These are phyloP conservation scores for Stomorhina lunata DNA, from an alignment of 2,888 invertebrate species.

Conservation along the genomic window DNA sequence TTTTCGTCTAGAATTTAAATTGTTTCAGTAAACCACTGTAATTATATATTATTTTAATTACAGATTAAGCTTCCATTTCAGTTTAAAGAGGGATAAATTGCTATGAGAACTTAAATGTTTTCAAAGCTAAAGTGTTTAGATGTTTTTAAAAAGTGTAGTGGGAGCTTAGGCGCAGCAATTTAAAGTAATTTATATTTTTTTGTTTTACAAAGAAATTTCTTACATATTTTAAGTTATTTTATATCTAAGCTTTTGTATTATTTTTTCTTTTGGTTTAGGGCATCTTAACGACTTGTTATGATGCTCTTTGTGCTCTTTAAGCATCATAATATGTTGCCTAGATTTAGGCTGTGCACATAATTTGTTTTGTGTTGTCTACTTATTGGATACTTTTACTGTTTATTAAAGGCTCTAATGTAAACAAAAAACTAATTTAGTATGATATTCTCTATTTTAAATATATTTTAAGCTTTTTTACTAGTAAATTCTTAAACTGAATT, in stretches of 20 bases:
- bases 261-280: no score
- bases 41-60: conserved; percentile 23
- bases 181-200: neutral
- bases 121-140: neutral
- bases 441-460: neutral
- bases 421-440: no score
- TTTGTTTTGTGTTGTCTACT: neutral
- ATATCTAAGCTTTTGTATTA: no score
- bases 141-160: neutral
- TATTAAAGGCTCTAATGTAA: no score
- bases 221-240: neutral
- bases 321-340: neutral
- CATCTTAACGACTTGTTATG: no score
- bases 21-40: neutral
- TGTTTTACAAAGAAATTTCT: neutral
- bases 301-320: no score
- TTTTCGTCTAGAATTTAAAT: neutral
- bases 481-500: no score
- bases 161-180: neutral
- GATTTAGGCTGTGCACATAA: neutral
- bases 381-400: no score
- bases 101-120: neutral
- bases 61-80: neutral
- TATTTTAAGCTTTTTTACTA: no score
- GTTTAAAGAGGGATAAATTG: neutral